Base-by-base conservation (phyloP, 2,797 vertebrate genomes). In the Cyclopterus lumpus region DNA sequence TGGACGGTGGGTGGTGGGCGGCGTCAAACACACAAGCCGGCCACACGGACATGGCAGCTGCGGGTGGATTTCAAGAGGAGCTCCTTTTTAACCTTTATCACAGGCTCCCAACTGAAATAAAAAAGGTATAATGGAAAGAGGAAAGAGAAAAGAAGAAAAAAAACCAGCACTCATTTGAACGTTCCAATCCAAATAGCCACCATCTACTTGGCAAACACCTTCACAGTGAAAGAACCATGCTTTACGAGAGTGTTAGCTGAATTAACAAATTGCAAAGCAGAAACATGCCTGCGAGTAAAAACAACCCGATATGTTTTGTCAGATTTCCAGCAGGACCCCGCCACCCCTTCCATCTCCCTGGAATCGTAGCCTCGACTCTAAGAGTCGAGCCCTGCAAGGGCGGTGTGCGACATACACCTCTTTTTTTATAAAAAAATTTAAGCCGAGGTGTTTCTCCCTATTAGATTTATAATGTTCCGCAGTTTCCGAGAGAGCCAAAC, bases 191-290 rank as follows among this genome's bases (percentile, higher is more conserved):
- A 89, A 88, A 91, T 67, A 88, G 42, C 70, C 72, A 73, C 40
- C 82, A 61, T 79, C 60, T 24, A 72, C 79, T 85, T 82, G 82
- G 87, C 88, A 86, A 81, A 86, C 86, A 82, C 73, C 82, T 77
- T 80, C 67, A 64, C 60, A 72, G 68, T 66, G 79, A 85, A 64
- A 73, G 82, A 85, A 81, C 63, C 26, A 4, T 53, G 72, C 78
- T 87, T 86, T 83, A 88, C 71, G 81, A 86, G 76, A 77, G 86
- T 65, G 80, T 90, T 89, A 79, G 85, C 80, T 79, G 85, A 93
- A 93, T 92, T 90, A 93, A 89, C 88, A 89, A 90, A 93, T 83
- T 88, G 80, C 76, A 85, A 84, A 20, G 80, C 82, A 88, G 79
- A 89, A 90, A 83, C 84, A 85, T 63, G 75, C 78, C 69, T 70